phyloP scores from a whole-genome alignment of 2,888 invertebrate species.

The Thera obeliscata region DNA sequence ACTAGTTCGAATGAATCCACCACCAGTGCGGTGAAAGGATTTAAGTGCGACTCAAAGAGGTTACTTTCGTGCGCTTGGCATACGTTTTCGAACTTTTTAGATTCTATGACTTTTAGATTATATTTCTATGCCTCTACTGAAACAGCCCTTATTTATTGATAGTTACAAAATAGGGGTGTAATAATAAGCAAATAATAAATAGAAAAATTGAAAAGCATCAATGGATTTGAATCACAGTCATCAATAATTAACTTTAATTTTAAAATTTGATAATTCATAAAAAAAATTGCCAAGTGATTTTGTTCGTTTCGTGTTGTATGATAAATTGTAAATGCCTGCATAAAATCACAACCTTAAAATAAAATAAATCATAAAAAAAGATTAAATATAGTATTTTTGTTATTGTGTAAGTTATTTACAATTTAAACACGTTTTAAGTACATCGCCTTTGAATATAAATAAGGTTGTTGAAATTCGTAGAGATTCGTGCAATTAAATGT shows the following conservation, averaged over 20 bases:
- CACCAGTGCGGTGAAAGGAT: no score
- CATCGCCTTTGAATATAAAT: conserved; percentile 55
- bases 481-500: conserved; percentile 37
- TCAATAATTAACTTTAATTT: not conserved
- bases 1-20: no score
- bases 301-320: not conserved
- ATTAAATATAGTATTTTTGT: conserved; percentile 31
- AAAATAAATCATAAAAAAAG: conserved; percentile 36
- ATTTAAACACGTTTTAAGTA: conserved; percentile 54
- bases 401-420: conserved; percentile 35
- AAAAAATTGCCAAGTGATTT: no score
- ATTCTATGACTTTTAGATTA: no score
- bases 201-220: not conserved
- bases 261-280: no score
- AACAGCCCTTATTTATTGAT: no score
- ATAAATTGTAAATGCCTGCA: conserved; percentile 48
- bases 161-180: not conserved
- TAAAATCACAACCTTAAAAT: conserved; percentile 62
- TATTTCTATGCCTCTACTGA: no score
- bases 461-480: conserved; percentile 44
- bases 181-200: no score
- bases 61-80: no score
- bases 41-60: no score
- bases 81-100: no score
- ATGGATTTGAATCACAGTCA: not conserved